A percentile compares a stretch with the other conserved stretches of the same genome.
Evolutionary conservation across 2,888 invertebrate genomes (phyloP).

Genomic region (Cantharis flavilabris): DNA sequence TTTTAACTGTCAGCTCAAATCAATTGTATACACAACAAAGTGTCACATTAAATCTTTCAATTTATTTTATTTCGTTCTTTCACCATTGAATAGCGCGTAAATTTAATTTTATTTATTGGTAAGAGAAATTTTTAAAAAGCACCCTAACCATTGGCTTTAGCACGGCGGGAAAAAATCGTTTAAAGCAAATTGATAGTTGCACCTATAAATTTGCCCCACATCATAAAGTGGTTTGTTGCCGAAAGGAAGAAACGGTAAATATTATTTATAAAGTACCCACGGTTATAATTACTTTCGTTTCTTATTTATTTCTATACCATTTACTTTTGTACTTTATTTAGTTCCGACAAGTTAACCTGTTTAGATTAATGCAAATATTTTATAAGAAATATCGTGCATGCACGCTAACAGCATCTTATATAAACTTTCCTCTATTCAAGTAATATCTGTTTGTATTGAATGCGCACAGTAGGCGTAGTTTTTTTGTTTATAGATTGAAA

Average conservation of each 20-base stretch:
- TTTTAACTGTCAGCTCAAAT: background rate
- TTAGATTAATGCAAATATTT: background rate
- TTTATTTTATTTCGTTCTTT: background rate
- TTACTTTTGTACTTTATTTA: background rate
- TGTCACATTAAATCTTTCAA: background rate
- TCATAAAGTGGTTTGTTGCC: background rate
- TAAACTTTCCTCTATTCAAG: background rate
- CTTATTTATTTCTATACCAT: conserved; percentile 1
- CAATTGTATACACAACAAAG: background rate
- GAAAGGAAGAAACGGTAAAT: conserved; percentile 3
- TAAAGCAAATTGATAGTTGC: background rate
- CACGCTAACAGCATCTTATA: background rate
- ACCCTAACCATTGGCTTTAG: background rate
- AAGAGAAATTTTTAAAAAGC: background rate
- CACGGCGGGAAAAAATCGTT: background rate
- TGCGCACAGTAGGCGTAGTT: background rate
- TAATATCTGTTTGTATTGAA: background rate
- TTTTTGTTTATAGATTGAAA: background rate
- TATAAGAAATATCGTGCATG: background rate
- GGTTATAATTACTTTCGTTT: background rate
- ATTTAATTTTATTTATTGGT: background rate
- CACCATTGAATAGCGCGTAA: background rate
- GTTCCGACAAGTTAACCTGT: conserved; percentile 2
- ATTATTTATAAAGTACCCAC: background rate
- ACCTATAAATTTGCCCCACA: background rate